Base-by-base conservation (phyloP, 1,140 invertebrate species). In the Trissolcus basalis region DNA sequence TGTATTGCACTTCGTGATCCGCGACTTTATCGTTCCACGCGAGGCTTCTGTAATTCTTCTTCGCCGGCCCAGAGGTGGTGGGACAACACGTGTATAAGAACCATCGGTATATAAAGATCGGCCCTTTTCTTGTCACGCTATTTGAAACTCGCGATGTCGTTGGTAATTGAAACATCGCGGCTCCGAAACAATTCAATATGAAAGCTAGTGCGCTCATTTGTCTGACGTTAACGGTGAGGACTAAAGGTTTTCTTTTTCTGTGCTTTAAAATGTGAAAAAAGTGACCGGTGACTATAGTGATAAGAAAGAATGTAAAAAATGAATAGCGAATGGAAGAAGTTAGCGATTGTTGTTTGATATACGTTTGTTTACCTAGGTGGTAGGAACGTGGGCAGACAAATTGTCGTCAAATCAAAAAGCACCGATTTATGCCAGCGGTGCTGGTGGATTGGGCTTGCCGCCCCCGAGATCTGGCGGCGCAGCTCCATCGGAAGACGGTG, bases 371-470 rank as follows among this genome's bases (percentile, higher is more conserved):
- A 32, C 11, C 47, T 39, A 10, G 12, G 9, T 27, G 19, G 35
- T 51, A 43, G 33, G n/a, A 9, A 8, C n/a, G 9, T n/a, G 9
- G 5, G 77, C 78, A 8, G 86, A 85, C 2, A 86, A 83, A 36
- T 65, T 89, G 10, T 79, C 80, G 0, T 61, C 82, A 5, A 74
- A 84, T 54, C 85, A 86, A 58, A 85, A 82, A 49, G 83, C 87
- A n/a, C 87, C 87, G 4, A 47, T 56, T 1, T 83, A 80, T 12
- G 87, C 87, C 0, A 79, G 75, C 12, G 79, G 81, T 11, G 82
- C 85, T 0, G 87, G 85, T 16, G 86, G 85, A 10, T 32, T 83
- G n/a, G 64, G 67, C 2, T 47, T 87, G 39, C 79, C 81, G 13
- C 72, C 6, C 55, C 72, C 16, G 69, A 80, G 11, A 44, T 61